Evolutionary conservation across 2,797 vertebrate species (phyloP).

Genomic region (Sebastes matsubarae): DNA sequence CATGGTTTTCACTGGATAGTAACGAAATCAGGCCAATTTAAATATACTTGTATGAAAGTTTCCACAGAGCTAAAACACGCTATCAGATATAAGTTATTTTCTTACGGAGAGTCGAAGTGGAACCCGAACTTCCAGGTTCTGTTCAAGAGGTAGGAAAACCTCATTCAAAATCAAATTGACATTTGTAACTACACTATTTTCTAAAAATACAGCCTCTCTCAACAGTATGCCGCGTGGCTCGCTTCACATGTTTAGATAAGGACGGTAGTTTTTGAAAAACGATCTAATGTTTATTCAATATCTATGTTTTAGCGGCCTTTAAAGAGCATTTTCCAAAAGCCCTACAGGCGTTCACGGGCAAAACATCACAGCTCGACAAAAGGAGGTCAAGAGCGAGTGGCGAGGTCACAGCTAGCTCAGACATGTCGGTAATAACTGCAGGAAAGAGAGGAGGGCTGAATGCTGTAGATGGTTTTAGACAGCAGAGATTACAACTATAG

Average conservation of each 20-base stretch:
- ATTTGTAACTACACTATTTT: background rate
- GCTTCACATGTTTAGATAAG: background rate
- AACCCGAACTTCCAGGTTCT: background rate
- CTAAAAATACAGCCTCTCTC: background rate
- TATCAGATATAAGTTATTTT: background rate
- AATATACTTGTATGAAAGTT: background rate
- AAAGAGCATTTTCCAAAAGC: background rate
- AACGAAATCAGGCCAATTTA: background rate
- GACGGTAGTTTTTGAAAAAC: background rate
- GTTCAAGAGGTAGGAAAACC: background rate
- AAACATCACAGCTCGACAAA: background rate
- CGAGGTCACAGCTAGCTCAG: background rate
- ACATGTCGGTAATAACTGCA: background rate
- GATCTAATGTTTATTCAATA: background rate
- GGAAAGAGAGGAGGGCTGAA: background rate
- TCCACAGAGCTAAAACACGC: background rate
- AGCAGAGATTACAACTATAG: background rate
- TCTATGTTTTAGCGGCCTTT: background rate
- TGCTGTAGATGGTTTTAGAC: background rate
- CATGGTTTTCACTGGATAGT: background rate
- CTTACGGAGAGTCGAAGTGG: background rate
- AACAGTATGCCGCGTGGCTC: fast-evolving
- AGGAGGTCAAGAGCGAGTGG: too few species aligned
- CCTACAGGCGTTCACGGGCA: background rate
- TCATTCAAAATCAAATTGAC: background rate